Evolutionary conservation across 1,140 invertebrate genomes (phyloP), one percentile per base, ranked within the genome.

Genomic region (Leptopilina boulardi): DNA sequence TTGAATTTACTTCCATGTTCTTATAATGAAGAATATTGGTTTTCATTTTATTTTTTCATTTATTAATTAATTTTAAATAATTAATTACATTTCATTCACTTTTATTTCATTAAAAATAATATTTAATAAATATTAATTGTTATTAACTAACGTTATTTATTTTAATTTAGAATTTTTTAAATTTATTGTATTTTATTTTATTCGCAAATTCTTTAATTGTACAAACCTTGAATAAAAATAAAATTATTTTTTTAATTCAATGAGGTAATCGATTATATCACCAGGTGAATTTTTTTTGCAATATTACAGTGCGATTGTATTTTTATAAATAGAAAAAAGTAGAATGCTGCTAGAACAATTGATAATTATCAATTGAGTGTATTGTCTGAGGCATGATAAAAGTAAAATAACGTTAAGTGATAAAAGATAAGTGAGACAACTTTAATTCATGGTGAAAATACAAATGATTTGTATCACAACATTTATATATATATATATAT

Each of bases 261-360:
- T 66, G 59, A 66, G 21, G 30, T 66, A 23, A 66, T 66, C 18
- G 54, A 56, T 56, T 56, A 56, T 56, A 19, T 56, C 54, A 26
- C 11, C 8, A 8, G 4, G 1, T 23, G 13, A 3, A 10, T 21
- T 59, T 59, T 59, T 59, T 15, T 2, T 15, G 3, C 9, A 21
- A 30, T 23, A 26, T 59, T 59, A 59, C 19, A 21, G 10, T 59
- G 21, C 4, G 3, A 21, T 59, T 13, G 11, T 23, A 15, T 34
- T 11, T 66, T 30, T 8, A 30, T n/a, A 4, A 66, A 8, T n/a
- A 6, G 30, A 13, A 66, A 66, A 66, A 23, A 18, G 3, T 15
- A 8, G 21, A 2, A 59, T 21, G 10, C 30, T 66, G 59, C 23
- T 34, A 30, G n/a, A 66, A 30, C 11, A 23, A 30, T 30, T 30